phyloP scores from a whole-genome alignment of 2,888 invertebrate species.

The Melieria crassipennis region DNA sequence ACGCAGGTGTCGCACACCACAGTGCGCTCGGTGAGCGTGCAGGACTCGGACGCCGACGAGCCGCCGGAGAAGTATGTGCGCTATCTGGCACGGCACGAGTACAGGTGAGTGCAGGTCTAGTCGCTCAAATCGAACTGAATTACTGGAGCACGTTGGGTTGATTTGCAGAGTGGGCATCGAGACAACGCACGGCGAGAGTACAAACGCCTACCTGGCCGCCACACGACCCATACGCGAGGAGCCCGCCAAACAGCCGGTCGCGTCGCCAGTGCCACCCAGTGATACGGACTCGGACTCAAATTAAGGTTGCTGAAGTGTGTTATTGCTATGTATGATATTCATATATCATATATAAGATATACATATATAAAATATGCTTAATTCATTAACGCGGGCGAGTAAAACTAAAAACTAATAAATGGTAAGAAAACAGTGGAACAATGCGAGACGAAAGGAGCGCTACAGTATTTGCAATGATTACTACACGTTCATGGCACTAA shows the following conservation, averaged over 20 bases:
- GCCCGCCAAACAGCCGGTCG: conserved; percentile 63
- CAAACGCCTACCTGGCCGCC: conserved; percentile 75
- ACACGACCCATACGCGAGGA: conserved; percentile 67
- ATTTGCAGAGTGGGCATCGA: conserved; percentile 83
- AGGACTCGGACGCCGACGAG: conserved; percentile 83
- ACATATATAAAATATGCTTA: conserved; percentile 34
- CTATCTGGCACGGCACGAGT: conserved; percentile 95
- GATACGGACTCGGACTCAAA: conserved; percentile 71
- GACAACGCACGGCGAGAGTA: conserved; percentile 79
- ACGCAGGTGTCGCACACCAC: conserved; percentile 96
- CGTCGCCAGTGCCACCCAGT: conserved; percentile 66
- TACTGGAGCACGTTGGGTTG: not conserved
- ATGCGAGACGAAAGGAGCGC: not conserved
- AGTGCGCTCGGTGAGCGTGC: conserved; percentile 91
- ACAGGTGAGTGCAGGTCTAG: conserved; percentile 71
- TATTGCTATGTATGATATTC: not conserved
- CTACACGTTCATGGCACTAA: not conserved
- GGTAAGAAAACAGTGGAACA: not conserved
- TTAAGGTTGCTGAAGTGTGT: conserved; percentile 51
- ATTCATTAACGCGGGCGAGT: not conserved
- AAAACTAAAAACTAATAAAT: not conserved
- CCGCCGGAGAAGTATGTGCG: conserved; percentile 99
- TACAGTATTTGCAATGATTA: not conserved
- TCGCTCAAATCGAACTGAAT: conserved; percentile 3
- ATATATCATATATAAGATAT: conserved; percentile 8